Base-by-base conservation (phyloP, 2,888 invertebrate genomes). In the Palloptera scutellata region DNA sequence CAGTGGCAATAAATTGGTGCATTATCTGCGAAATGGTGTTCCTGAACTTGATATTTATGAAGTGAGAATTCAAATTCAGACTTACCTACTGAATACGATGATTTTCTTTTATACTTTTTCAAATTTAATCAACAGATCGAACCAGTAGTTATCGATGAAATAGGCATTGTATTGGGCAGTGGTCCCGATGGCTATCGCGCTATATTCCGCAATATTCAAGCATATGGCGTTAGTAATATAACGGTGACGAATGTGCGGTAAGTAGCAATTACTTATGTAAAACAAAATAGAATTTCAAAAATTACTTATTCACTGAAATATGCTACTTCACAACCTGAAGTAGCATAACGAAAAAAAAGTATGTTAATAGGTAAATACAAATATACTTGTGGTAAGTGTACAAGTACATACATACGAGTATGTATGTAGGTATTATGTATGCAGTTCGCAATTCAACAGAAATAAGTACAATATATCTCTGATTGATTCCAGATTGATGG, bases 171-270 rank as follows among this genome's bases (percentile, higher is more conserved):
- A 0, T 84, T 94, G 71, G 94, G 94, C 55, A 89, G 88, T 40
- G 94, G 94, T 0, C 92, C 94, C 0, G 92, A 94, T 79, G 94
- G 93, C 0, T 94, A 94, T 85, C 88, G 91, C 60, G 94, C 93
- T 1, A 90, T 90, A 53, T 94, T 94, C 86, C 90, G 89, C 71
- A 91, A 94, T 76, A 92, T 94, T 75, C 88, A 92, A 73, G 93
- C 94, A 0, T 91, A 88, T 74, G 94, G 94, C 15, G 93, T 94
- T 40, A 92, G 93, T 75, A 91, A 93, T 76, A 87, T 94, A 82
- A 91, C 92, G 61, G 90, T 94, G 64, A 92, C 91, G 1, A 92
- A 91, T 74, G 89, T 94, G 74, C 91, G 93, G 91, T 91, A 86
- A 82, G 85, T 79, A 42, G 1, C 17, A 19, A 41, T n/a, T 30